Conservation (phyloP, 2,113 vertebrate species). For the Daboia siamensis region DNA sequence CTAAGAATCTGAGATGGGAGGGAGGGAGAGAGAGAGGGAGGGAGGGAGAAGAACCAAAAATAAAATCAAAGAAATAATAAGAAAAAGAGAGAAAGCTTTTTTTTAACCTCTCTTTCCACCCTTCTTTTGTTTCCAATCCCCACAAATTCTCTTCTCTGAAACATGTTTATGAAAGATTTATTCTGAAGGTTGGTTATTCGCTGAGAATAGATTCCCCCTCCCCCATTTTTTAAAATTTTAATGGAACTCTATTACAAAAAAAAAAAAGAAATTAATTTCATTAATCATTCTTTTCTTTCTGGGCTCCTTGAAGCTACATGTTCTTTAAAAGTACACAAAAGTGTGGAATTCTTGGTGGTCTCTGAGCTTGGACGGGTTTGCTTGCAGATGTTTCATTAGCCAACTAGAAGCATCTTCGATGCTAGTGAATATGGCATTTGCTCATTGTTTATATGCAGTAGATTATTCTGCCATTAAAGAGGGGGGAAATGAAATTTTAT, state of each 20-base stretch:
- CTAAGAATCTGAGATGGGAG: constrained; percentile 48
- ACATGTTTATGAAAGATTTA: constrained; percentile 56
- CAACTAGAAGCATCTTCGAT: background rate
- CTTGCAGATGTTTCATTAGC: background rate
- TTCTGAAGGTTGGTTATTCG: constrained; percentile 46
- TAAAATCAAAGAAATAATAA: background rate
- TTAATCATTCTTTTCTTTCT: constrained; percentile 51
- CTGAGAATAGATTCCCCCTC: constrained; percentile 20
- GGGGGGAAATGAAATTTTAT: background rate
- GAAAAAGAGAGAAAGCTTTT: constrained; percentile 24
- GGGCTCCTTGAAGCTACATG: constrained; percentile 35
- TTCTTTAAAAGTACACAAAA: constrained; percentile 33
- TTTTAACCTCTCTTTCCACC: background rate
- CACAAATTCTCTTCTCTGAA: constrained; percentile 43
- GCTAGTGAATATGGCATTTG: background rate
- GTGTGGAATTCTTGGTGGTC: background rate
- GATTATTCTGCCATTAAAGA: background rate
- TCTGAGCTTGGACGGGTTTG: background rate
- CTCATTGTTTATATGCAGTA: background rate
- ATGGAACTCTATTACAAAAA: constrained; percentile 37
- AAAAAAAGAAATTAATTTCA: constrained; percentile 49
- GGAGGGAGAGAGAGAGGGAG: background rate
- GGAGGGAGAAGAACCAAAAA: constrained; percentile 20
- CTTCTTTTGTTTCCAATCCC: constrained; percentile 41
- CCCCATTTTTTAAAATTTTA: constrained; percentile 36